Evolutionary conservation across 2,797 vertebrate species (phyloP), one percentile per base, ranked within the genome.

Genomic region (Sphenopsis melanotis): DNA sequence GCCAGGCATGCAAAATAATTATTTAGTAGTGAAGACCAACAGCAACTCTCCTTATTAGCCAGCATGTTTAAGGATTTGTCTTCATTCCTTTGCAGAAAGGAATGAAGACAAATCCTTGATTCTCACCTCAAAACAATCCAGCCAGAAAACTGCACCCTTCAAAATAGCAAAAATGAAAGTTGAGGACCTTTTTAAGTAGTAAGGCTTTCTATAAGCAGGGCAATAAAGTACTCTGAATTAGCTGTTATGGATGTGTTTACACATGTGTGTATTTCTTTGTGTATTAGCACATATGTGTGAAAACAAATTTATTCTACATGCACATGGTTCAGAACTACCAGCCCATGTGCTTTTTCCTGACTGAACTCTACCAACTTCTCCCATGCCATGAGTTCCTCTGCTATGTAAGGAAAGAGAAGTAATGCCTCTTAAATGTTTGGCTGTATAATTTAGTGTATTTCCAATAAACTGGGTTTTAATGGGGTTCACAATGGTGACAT

Each of bases 401-500:
- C 55, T 59, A 86, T 9, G 7, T 1, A 10, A 11, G 29, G 26
- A 57, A 87, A 75, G 30, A 74, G 65, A 83, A 81, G 55, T 59
- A 75, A 75, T 49, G 55, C 26, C 55, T 88, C 46, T 78, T 83
- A 90, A 92, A 82, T 79, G 9, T 72, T 83, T 81, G 37, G 29
- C 57, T 52, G 63, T 79, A 83, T 92, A 91, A 91, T 96, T 95
- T 85, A 85, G 27, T 83, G 15, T 63, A 49, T 93, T 94, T 86
- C 59, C 41, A 82, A 83, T 90, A 94, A 89, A 91, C 52, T 63
- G 39, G 36, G 53, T 83, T 94, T 88, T 93, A 82, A 89, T 52
- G 55, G 32, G 17, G 24, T 79, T 96, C 83, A 90, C 83, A 90
- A 61, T 34, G 7, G 52, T 76, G 77, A 93, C 55, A 76, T 82